Evolutionary conservation across 2,888 invertebrate species (phyloP), one percentile per base, ranked within the genome.

Genomic region (Pseudococcus longispinus): DNA sequence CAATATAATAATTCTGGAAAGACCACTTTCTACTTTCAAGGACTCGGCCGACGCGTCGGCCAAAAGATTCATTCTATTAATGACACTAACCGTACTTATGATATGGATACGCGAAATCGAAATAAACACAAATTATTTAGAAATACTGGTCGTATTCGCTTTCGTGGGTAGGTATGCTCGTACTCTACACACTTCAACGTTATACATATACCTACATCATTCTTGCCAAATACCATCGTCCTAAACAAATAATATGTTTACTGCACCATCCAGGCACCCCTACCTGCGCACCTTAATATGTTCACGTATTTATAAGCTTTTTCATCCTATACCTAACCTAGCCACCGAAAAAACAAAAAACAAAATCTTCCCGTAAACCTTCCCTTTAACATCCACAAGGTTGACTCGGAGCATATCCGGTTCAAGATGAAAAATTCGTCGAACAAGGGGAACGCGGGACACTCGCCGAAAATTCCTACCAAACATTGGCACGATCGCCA

Each of bases 21-120:
- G 77, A 86, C 86, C 80, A 86, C 86, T 86, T 86, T 86, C 86
- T 86, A 86, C 44, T 77, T 86, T 86, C 86, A 86, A 86, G 86
- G 86, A 86, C 86, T 46, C 86, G 77, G 42, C 42, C 86, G 77
- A 42, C 77, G 77, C 60, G 60, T 23, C 60, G 60, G 23, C 60
- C 60, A 80, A 80, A 80, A 80, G 77, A 80, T 80, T 80, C 77
- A 80, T 42, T 80, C 77, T 80, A 80, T 80, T 80, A 80, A 80
- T 80, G 77, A 80, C 77, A 42, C 77, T 37, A 80, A 80, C 29
- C 42, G 77, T 42, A 60, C 60, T 20, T 80, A 80, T 37, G 77
- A 2, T 23, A 13, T 70, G 26, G 29, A 70, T 70, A 29, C 77
- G 77, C 77, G 77, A 80, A 80, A 80, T 80, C 42, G 77, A 70